These are phyloP conservation scores for Ophonus ardosiacus DNA, from an alignment of 2,888 invertebrate species.

Conservation along the genomic window DNA sequence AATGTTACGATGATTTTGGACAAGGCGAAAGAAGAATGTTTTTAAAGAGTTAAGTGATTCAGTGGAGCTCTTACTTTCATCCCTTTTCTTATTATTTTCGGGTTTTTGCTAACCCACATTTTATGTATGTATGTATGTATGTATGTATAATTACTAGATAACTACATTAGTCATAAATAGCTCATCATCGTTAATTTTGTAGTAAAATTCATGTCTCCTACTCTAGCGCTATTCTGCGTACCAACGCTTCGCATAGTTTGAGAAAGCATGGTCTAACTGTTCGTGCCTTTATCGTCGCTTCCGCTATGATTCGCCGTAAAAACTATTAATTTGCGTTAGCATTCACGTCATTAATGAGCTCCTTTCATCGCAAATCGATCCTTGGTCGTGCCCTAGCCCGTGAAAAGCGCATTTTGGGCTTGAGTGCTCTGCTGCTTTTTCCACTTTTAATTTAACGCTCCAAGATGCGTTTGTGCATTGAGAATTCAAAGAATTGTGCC, in stretches of 20 bases:
- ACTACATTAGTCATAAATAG: too few relatives aligned
- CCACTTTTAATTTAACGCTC: slow-evolving; percentile 47
- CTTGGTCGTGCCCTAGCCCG: background rate
- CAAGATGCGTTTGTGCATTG: slow-evolving; percentile 34
- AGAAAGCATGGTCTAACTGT: background rate
- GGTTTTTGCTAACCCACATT: too few relatives aligned
- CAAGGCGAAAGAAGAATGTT: too few relatives aligned
- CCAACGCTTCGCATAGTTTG: background rate
- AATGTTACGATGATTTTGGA: too few relatives aligned
- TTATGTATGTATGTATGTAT: too few relatives aligned
- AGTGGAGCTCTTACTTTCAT: too few relatives aligned
- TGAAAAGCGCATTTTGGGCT: slow-evolving; percentile 49
- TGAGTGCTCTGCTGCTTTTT: slow-evolving; percentile 21
- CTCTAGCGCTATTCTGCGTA: background rate
- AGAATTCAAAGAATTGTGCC: slow-evolving; percentile 13
- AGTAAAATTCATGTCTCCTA: too few relatives aligned
- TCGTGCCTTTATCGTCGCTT: slow-evolving; percentile 26
- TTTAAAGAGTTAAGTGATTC: too few relatives aligned
- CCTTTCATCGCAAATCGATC: slow-evolving; percentile 34
- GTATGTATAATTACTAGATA: too few relatives aligned
- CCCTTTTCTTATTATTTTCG: too few relatives aligned
- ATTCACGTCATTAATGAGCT: slow-evolving; percentile 45
- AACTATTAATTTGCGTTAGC: slow-evolving; percentile 52
- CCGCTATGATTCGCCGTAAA: slow-evolving; percentile 46
- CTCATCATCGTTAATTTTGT: too few relatives aligned